Conservation (phyloP, 2,797 vertebrate genomes). For the Takifugu rubripes region DNA sequence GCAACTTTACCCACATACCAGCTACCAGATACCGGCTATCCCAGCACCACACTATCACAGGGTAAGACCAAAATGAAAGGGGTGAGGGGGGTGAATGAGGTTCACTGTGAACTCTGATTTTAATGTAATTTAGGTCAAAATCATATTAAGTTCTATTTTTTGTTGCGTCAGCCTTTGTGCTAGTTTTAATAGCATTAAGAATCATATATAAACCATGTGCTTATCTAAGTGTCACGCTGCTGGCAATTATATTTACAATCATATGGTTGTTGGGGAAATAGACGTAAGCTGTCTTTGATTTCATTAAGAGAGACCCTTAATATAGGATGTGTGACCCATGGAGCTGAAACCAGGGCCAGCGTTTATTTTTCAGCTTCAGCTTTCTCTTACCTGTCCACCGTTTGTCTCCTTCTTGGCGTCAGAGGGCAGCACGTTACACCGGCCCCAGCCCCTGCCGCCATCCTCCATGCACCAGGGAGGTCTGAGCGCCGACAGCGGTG, state of each 20-base stretch:
- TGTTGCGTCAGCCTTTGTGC: conserved; percentile 39
- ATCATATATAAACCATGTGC: conserved; percentile 45
- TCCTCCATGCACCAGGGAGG: conserved; percentile 99
- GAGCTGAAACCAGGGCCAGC: neutral
- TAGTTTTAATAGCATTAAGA: conserved; percentile 31
- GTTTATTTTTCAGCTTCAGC: neutral
- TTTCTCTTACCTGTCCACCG: conserved; percentile 9
- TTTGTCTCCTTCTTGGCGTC: conserved; percentile 35
- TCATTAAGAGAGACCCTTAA: conserved; percentile 9
- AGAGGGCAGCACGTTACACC: conserved; percentile 93
- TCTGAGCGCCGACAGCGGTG: conserved; percentile 80
- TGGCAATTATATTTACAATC: conserved; percentile 52
- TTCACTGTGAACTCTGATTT: conserved; percentile 14
- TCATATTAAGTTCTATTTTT: conserved; percentile 44
- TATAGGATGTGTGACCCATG: conserved; percentile 11
- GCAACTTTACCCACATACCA: conserved; percentile 92
- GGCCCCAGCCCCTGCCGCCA: conserved; percentile 94
- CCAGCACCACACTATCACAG: conserved; percentile 87
- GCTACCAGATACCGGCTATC: conserved; percentile 90
- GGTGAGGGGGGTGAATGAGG: no score
- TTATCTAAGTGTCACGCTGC: conserved; percentile 42
- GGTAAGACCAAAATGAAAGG: conserved; percentile 72
- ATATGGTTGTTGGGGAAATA: conserved; percentile 40
- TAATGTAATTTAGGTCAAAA: conserved; percentile 53
- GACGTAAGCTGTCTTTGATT: conserved; percentile 16